phyloP scores from a whole-genome alignment of 2,888 invertebrate species.

The Graphium colonna region DNA sequence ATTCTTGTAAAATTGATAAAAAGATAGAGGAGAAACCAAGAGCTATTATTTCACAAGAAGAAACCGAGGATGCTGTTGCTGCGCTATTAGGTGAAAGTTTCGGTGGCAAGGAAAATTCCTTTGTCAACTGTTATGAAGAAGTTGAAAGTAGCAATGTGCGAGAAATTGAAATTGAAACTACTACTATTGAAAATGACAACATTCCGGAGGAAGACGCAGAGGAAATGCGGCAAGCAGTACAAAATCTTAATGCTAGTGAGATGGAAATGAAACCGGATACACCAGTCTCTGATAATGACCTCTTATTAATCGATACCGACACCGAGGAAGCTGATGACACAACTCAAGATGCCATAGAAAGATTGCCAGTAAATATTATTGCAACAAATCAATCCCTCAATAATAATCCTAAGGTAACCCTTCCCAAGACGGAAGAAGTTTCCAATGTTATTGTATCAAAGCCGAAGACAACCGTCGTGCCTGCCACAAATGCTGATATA shows the following conservation, averaged over 20 bases:
- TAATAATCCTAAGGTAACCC: constrained; percentile 44
- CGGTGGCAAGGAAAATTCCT: constrained; percentile 80
- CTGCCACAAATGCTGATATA: constrained; percentile 47
- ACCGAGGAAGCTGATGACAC: constrained; percentile 87
- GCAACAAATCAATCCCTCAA: constrained; percentile 51
- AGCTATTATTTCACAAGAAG: constrained; percentile 93
- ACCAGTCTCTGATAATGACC: constrained; percentile 90
- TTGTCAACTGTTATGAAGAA: constrained; percentile 79
- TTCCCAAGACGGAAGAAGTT: constrained; percentile 58
- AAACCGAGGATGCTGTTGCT: constrained; percentile 95
- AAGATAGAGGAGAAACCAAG: constrained; percentile 88
- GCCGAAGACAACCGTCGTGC: constrained; percentile 48
- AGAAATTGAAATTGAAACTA: constrained; percentile 67
- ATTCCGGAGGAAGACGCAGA: constrained; percentile 87
- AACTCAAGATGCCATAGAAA: constrained; percentile 64
- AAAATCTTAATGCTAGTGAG: constrained; percentile 86
- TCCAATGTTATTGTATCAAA: constrained; percentile 69
- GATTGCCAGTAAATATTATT: constrained; percentile 59
- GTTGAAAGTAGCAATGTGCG: constrained; percentile 59
- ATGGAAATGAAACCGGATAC: constrained; percentile 90
- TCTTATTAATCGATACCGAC: constrained; percentile 92
- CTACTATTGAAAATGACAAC: constrained; percentile 70
- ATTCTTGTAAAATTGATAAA: constrained; percentile 68
- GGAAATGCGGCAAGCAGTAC: constrained; percentile 91
- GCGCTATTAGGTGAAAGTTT: constrained; percentile 93